These are phyloP conservation scores for Malachius bipustulatus DNA, from an alignment of 2,888 invertebrate species.

Conservation along the genomic window DNA sequence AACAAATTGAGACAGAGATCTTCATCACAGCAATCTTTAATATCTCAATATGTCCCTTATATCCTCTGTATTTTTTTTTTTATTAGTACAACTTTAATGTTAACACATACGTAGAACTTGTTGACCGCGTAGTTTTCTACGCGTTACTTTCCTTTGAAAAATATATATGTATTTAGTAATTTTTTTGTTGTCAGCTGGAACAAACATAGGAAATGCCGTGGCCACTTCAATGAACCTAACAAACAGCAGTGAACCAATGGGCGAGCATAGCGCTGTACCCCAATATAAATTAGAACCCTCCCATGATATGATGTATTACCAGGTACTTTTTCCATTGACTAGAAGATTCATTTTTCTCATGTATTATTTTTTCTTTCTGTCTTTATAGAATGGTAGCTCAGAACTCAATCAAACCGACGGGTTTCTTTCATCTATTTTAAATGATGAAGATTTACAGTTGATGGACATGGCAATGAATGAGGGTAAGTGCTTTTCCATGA, in stretches of 20 bases:
- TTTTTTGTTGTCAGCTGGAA: slow-evolving; percentile 38
- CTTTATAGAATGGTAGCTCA: slow-evolving; percentile 45
- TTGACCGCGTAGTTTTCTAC: too few species aligned
- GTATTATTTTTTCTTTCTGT: slow-evolving; percentile 4
- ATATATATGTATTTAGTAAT: too few species aligned
- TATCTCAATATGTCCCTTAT: too few species aligned
- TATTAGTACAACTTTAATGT: too few species aligned
- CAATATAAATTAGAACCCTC: slow-evolving; percentile 59
- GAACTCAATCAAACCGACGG: slow-evolving; percentile 70
- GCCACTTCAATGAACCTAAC: slow-evolving; percentile 69
- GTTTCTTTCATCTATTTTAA: slow-evolving; percentile 75
- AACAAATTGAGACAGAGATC: too few species aligned
- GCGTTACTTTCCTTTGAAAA: too few species aligned
- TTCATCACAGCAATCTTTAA: too few species aligned
- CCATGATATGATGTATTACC: slow-evolving; percentile 71
- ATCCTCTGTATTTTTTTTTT: too few species aligned
- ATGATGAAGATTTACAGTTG: slow-evolving; percentile 78
- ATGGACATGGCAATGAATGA: slow-evolving; percentile 90
- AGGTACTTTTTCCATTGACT: too few species aligned
- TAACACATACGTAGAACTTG: too few species aligned
- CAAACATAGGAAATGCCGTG: slow-evolving; percentile 61
- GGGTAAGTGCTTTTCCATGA: slow-evolving; percentile 43
- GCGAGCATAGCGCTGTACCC: slow-evolving; percentile 42
- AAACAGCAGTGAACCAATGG: slow-evolving; percentile 59
- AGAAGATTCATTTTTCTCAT: background rate